A percentile compares a stretch with the other conserved stretches of the same genome.
Conservation (phyloP, 2,797 vertebrate genomes). For the Silurus lanzhouensis region DNA sequence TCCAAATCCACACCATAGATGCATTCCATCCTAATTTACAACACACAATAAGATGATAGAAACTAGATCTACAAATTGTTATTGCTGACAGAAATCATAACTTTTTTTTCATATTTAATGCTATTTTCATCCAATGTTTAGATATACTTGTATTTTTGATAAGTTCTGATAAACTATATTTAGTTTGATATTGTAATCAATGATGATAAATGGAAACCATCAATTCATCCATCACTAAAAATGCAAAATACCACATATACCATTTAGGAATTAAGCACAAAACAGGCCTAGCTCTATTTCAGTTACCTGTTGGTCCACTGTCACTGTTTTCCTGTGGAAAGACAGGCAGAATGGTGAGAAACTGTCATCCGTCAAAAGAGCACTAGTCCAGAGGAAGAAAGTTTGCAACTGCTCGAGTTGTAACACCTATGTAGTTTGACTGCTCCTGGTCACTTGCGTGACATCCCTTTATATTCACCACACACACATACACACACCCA, state of each 20-base stretch:
- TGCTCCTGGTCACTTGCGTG: background rate
- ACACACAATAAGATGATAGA: slow-evolving; percentile 16
- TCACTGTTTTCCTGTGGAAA: background rate
- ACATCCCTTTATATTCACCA: slow-evolving; percentile 11
- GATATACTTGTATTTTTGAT: background rate
- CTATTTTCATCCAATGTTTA: background rate
- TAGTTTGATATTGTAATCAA: background rate
- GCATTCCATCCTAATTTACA: slow-evolving; percentile 83
- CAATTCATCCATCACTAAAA: background rate
- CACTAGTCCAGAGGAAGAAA: background rate
- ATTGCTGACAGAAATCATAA: background rate
- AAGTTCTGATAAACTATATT: background rate
- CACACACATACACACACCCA: slow-evolving; percentile 12
- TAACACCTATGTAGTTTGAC: background rate
- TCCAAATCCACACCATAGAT: slow-evolving; percentile 92
- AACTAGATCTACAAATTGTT: background rate
- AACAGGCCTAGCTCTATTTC: background rate
- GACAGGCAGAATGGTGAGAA: background rate
- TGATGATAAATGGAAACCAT: background rate
- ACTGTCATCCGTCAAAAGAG: background rate
- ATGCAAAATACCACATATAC: background rate
- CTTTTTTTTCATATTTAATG: background rate
- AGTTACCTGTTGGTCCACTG: slow-evolving; percentile 6
- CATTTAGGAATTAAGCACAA: background rate
- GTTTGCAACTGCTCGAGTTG: background rate